Evolutionary conservation across 2,113 vertebrate species (phyloP).

Genomic region (Fukomys damarensis): DNA sequence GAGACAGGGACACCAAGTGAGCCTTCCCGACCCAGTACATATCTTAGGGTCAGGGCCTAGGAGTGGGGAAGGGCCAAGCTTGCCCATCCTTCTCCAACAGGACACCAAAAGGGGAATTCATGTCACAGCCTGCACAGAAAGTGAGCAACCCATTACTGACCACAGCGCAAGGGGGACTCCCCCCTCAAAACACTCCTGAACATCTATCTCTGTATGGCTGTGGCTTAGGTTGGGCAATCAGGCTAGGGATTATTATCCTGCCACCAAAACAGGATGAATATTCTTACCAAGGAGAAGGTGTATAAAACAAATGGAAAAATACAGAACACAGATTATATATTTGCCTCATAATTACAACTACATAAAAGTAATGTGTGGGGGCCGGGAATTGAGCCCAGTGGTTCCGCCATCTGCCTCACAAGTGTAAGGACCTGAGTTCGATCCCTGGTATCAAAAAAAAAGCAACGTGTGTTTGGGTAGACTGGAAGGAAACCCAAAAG

Average conservation of each 20-base stretch:
- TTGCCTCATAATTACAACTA: slow-evolving; percentile 41
- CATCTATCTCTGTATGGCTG: background rate
- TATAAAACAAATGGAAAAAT: slow-evolving; percentile 34
- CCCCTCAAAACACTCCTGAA: background rate
- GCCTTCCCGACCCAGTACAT: too few species aligned
- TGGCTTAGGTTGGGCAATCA: background rate
- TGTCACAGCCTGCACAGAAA: background rate
- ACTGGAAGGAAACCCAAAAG: slow-evolving; percentile 43
- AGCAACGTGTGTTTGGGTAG: background rate
- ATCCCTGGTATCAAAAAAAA: too few species aligned
- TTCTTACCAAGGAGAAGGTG: slow-evolving; percentile 30
- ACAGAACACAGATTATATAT: background rate
- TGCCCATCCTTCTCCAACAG: background rate
- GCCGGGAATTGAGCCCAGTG: too few species aligned
- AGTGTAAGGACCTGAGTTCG: too few species aligned
- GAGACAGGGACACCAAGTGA: background rate
- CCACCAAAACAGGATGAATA: background rate
- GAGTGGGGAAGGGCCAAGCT: background rate
- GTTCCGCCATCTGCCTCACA: too few species aligned
- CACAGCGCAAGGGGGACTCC: background rate
- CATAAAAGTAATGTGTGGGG: background rate
- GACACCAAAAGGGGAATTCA: background rate
- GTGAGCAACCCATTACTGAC: background rate
- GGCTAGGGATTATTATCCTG: background rate
- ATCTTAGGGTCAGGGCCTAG: background rate